Base-by-base conservation (phyloP, 2,797 vertebrate species). In the Glossophaga mutica region DNA sequence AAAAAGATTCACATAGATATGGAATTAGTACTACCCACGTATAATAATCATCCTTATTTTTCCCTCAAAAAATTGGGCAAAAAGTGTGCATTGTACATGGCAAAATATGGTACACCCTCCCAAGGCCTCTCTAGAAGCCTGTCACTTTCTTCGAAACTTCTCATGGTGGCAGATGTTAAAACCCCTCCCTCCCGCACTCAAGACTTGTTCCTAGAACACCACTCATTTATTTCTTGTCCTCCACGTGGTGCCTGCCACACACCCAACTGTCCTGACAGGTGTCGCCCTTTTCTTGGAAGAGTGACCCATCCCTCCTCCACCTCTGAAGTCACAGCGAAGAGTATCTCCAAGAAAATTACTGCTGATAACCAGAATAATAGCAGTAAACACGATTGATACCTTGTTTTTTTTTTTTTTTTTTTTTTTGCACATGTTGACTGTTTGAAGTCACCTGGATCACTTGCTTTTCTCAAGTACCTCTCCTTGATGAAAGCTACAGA, bases 231-330 rank as follows among this genome's bases (percentile, higher is more conserved):
- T 86, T 39, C 42, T 39, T 82, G 11, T 65, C 46, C 57, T 29
- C 26, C 67, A 4, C 2, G 10, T 0, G 29, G 50, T 26, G 29
- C n/a, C n/a, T 8, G 0, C 9, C 59, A 62, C 24, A 4, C 0
- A 3, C 50, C 8, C 46, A 37, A 5, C 0, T 42, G 52, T 32
- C 67, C 44, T 24, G 48, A 81, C 71, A 71, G 15, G 46, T 9
- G 32, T 39, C 11, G 8, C 4, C 50, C 18, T 62, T 68, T 65
- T 90, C 62, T 50, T 39, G 16, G 77, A 26, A 73, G 50, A n/a
- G 6, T 15, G 32, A 21, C 65, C 26, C 1, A 24, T 8, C 22
- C 9, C 59, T 57, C 37, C 11, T 14, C 71, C 34, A 34, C 50
- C 55, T 71, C 48, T 42, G 37, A 37, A 42, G 59, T 2, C 21